A percentile compares a stretch with the other conserved stretches of the same genome.
Evolutionary conservation across 2,888 invertebrate genomes (phyloP).

Genomic region (Hydrotaea cyrtoneurina): DNA sequence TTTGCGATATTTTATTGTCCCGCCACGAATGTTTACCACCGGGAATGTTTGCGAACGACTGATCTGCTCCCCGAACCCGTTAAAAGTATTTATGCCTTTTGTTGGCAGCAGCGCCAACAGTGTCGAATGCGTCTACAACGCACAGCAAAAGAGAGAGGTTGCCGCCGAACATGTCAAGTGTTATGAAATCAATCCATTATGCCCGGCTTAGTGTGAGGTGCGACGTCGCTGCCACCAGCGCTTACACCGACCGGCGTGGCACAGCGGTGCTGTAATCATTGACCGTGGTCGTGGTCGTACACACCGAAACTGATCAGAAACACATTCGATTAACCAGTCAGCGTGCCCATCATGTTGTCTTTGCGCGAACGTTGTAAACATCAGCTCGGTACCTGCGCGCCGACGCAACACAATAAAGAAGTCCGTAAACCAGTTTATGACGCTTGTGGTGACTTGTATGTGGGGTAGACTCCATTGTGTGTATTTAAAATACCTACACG

Average conservation of each 20-base stretch:
- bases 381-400: not conserved
- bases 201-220: not conserved
- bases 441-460: conserved; percentile 5
- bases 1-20: not conserved
- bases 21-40: not conserved
- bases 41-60: conserved; percentile 69
- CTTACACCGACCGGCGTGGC: conserved; percentile 5
- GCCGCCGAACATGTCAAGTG: conserved; percentile 28
- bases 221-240: not conserved
- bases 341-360: conserved; percentile 12
- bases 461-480: not conserved
- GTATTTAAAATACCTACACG: not conserved
- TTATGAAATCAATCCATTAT: conserved; percentile 29
- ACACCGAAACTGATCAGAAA: conserved; percentile 2
- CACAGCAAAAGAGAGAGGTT: conserved; percentile 34
- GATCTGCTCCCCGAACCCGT: conserved; percentile 67
- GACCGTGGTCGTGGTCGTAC: conserved; percentile 35
- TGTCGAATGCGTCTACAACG: not conserved
- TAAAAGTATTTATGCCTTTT: conserved; percentile 71
- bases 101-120: conserved; percentile 7
- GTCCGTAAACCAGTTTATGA: conserved; percentile 32
- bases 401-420: no score
- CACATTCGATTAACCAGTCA: conserved; percentile 11
- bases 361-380: not conserved
- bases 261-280: not conserved